Percentiles rank a stretch among this genome's conserved stretches.
These are phyloP conservation scores for Armadillidium nasatum DNA, from an alignment of 1,140 invertebrate species.

Conservation along the genomic window DNA sequence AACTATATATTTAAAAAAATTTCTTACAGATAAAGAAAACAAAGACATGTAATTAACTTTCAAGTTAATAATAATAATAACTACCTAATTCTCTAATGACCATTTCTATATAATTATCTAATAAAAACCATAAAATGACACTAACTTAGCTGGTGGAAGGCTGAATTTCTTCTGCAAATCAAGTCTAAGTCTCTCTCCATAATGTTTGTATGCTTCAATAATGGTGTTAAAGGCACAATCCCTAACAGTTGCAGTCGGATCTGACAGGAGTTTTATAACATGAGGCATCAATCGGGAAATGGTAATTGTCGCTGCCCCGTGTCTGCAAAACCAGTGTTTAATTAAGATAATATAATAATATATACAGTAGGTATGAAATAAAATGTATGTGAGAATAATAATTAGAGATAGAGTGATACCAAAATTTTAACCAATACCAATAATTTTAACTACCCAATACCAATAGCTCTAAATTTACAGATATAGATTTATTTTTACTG, in stretches of 20 bases:
- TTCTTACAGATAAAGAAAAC: too few relatives aligned
- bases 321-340: conserved; percentile 56
- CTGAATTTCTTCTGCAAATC: conserved; percentile 75
- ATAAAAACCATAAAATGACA: neutral
- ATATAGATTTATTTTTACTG: too few relatives aligned
- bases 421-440: too few relatives aligned
- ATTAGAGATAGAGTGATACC: too few relatives aligned
- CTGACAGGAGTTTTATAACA: conserved; percentile 77
- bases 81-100: too few relatives aligned
- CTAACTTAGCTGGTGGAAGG: conserved; percentile 70
- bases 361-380: too few relatives aligned
- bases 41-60: too few relatives aligned
- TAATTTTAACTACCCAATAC: too few relatives aligned
- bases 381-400: too few relatives aligned
- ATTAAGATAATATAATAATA: neutral
- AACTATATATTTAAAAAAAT: too few relatives aligned
- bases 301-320: conserved; percentile 74
- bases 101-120: neutral
- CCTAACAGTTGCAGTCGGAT: conserved; percentile 79
- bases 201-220: conserved; percentile 86
- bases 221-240: conserved; percentile 79
- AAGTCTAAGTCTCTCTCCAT: conserved; percentile 77
- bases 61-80: too few relatives aligned
- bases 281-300: conserved; percentile 74
- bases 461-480: too few relatives aligned